A percentile compares a stretch with the other conserved stretches of the same genome.
phyloP scores from a whole-genome alignment of 2,113 vertebrate genomes.

The Dicaeum eximium region DNA sequence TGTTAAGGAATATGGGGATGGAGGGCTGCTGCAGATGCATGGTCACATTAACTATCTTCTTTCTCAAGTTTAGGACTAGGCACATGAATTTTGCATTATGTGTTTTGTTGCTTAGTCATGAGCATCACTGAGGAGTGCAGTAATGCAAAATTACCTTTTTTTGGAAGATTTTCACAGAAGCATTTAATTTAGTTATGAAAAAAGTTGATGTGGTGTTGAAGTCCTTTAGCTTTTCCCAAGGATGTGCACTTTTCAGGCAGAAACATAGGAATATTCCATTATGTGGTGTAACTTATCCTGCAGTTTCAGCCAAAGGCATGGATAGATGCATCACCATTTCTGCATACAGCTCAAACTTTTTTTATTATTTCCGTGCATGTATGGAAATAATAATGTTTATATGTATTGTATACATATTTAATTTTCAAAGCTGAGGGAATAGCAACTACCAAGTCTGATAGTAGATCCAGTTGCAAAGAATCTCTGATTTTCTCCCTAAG shows the following conservation, averaged over 20 bases:
- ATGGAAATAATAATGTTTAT: not conserved
- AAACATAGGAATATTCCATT: not conserved
- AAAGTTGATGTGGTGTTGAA: not conserved
- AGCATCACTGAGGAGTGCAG: not conserved
- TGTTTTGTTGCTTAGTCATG: not conserved
- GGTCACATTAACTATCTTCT: accelerated
- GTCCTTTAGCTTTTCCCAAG: not conserved
- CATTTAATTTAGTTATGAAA: not conserved
- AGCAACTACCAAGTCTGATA: not conserved
- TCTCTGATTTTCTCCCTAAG: slow-evolving; percentile 3
- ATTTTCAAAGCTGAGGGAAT: not conserved
- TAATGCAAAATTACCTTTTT: not conserved
- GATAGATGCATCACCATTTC: not conserved
- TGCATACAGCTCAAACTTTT: not conserved
- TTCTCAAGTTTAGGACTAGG: not conserved
- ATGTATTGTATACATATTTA: not conserved
- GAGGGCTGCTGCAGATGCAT: not conserved
- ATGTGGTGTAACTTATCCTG: not conserved
- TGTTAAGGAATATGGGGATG: not conserved
- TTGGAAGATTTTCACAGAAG: not conserved
- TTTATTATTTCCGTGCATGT: not conserved
- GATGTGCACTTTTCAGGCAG: not conserved
- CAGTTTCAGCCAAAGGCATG: not conserved
- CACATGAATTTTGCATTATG: not conserved
- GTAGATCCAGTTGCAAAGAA: not conserved